Evolutionary conservation across 2,888 invertebrate species (phyloP), one percentile per base, ranked within the genome.

Genomic region (Drosophila tripunctata): DNA sequence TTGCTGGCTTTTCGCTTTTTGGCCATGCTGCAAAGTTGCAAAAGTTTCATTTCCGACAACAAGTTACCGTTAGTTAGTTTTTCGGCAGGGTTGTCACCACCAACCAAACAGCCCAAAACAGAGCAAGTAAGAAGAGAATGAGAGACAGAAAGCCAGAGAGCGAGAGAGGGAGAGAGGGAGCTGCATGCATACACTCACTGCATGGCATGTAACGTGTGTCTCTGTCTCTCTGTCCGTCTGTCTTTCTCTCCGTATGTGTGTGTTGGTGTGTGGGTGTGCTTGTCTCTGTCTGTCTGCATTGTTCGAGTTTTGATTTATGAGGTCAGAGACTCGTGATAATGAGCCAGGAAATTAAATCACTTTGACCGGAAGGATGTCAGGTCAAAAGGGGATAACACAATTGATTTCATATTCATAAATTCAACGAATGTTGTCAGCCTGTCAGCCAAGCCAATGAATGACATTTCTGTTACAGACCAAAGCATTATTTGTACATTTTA

Each of bases 321-420:
- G 87, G 83, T 83, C 85, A 88, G 88, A 88, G 83, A 86, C 78
- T 86, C 85, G 87, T 82, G 84, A 86, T 89, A 86, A 89, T 88
- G 86, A 88, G 80, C 82, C 83, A 78, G 80, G 80, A 88, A 86
- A 88, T 88, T 87, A 88, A 89, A 89, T 89, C 87, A 89, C 83
- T 85, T 87, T 89, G 71, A 88, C 87, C 88, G 89, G 88, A 89
- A 85, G 78, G 82, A 87, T 87, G 87, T 80, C 86, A 81, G 88
- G 87, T 87, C 87, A 85, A 77, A 87, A 70, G 78, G 71, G 87
- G 86, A 87, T 87, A 85, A 79, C 84, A 87, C 82, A 87, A 84
- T 87, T 84, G 84, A 85, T 84, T 87, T 82, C 79, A 77, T 87
- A 84, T 84, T 85, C 86, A 83, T 83, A 85, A 87, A 82, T 87